phyloP scores from a whole-genome alignment of 2,113 vertebrate species.

The Cryptotis parvus region DNA sequence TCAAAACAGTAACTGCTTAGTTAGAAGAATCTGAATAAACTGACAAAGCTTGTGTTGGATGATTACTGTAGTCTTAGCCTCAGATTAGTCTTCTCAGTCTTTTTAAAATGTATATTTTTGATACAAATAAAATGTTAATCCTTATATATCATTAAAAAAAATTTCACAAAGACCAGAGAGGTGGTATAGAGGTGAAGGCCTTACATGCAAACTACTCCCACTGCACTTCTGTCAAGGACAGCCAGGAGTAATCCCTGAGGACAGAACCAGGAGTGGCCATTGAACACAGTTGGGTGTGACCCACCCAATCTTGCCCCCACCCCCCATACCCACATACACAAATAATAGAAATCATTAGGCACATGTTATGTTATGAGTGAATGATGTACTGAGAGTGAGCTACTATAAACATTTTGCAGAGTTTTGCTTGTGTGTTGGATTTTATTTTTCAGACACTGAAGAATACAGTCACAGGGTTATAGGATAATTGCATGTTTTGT shows the following conservation, averaged over 20 bases:
- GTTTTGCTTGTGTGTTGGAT: neutral
- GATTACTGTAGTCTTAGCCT: neutral
- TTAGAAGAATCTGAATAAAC: constrained; percentile 28
- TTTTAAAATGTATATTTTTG: constrained; percentile 3
- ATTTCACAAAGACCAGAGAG: too few species aligned
- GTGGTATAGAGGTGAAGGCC: too few species aligned
- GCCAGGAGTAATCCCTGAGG: too few species aligned
- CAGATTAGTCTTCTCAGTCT: neutral
- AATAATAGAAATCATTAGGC: too few species aligned
- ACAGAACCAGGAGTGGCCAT: too few species aligned
- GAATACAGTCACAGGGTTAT: neutral
- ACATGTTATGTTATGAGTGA: too few species aligned
- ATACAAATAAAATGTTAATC: neutral
- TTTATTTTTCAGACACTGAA: neutral
- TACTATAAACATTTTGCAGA: neutral
- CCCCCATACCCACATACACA: too few species aligned
- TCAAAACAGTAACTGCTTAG: neutral
- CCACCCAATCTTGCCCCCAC: too few species aligned
- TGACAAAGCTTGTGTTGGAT: neutral
- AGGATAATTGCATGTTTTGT: neutral
- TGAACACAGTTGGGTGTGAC: too few species aligned
- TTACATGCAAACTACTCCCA: too few species aligned
- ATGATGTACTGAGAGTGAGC: too few species aligned
- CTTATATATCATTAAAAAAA: neutral
- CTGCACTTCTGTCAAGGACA: too few species aligned